A percentile compares a stretch with the other conserved stretches of the same genome.
Evolutionary conservation across 2,113 vertebrate species (phyloP).

Genomic region (Tyto alba): DNA sequence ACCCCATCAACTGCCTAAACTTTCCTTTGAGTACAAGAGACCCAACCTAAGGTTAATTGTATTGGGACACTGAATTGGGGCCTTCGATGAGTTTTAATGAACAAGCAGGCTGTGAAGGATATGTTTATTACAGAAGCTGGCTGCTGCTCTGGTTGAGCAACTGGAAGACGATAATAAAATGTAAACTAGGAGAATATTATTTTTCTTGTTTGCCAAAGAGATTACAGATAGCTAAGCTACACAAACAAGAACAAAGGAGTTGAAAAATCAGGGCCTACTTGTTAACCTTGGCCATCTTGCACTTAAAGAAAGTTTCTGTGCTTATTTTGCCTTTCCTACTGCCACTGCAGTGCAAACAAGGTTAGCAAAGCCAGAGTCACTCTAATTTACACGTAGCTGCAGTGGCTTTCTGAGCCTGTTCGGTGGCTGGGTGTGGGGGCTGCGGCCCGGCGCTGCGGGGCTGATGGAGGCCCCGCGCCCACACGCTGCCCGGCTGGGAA

Average conservation of each 20-base stretch:
- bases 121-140: not conserved
- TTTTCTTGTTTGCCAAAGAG: not conserved
- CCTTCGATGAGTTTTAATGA: not conserved
- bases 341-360: not conserved
- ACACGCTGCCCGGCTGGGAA: not conserved
- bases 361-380: fast-evolving
- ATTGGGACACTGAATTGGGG: not conserved
- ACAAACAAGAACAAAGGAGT: not conserved
- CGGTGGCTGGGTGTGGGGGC: fast-evolving
- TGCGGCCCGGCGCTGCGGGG: fast-evolving
- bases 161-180: not conserved
- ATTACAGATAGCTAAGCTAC: not conserved
- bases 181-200: not conserved
- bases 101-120: not conserved
- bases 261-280: not conserved
- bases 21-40: not conserved
- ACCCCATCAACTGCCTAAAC: not conserved
- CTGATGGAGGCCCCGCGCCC: fast-evolving
- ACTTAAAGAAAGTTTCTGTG: not conserved
- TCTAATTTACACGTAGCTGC: fast-evolving
- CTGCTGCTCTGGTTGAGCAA: not conserved
- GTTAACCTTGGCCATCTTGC: not conserved
- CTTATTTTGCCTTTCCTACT: not conserved
- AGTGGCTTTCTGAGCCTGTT: not conserved
- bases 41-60: not conserved